These are phyloP conservation scores for Drosophila fuyamai DNA, from an alignment of 1,140 invertebrate species.

Conservation along the genomic window DNA sequence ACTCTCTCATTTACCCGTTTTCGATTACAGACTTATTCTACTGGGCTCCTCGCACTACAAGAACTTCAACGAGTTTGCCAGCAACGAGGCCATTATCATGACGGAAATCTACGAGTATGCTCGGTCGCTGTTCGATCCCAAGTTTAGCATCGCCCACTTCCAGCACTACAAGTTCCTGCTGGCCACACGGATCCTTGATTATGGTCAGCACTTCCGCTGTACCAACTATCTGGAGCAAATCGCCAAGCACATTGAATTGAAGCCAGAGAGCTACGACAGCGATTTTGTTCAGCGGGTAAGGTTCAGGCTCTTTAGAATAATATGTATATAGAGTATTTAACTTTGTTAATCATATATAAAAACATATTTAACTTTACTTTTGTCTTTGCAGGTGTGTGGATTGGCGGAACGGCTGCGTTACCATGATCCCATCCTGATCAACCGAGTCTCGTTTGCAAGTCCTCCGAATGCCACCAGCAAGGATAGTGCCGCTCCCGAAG, in stretches of 20 bases:
- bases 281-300: slow-evolving; percentile 88
- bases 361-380: background rate
- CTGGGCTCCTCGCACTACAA: slow-evolving; percentile 90
- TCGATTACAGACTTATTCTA: slow-evolving; percentile 89
- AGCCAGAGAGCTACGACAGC: slow-evolving; percentile 86
- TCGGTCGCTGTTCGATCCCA: slow-evolving; percentile 91
- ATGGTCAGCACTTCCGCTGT: slow-evolving; percentile 91
- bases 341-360: background rate
- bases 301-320: background rate
- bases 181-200: slow-evolving; percentile 91
- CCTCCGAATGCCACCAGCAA: slow-evolving; percentile 63
- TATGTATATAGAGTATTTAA: too few species aligned
- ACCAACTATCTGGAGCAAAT: slow-evolving; percentile 92
- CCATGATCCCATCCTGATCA: slow-evolving; percentile 88
- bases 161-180: slow-evolving; percentile 91
- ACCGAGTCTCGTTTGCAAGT: slow-evolving; percentile 71
- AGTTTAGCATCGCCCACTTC: slow-evolving; percentile 90
- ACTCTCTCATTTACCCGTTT: background rate
- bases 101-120: slow-evolving; percentile 98
- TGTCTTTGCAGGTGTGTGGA: slow-evolving; percentile 56
- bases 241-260: slow-evolving; percentile 87
- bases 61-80: slow-evolving; percentile 89
- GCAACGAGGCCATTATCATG: slow-evolving; percentile 94
- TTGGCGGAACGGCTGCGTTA: slow-evolving; percentile 89
- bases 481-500: slow-evolving; percentile 57